Base-by-base conservation (phyloP, 2,888 invertebrate species). In the Tiliacea aurago region DNA sequence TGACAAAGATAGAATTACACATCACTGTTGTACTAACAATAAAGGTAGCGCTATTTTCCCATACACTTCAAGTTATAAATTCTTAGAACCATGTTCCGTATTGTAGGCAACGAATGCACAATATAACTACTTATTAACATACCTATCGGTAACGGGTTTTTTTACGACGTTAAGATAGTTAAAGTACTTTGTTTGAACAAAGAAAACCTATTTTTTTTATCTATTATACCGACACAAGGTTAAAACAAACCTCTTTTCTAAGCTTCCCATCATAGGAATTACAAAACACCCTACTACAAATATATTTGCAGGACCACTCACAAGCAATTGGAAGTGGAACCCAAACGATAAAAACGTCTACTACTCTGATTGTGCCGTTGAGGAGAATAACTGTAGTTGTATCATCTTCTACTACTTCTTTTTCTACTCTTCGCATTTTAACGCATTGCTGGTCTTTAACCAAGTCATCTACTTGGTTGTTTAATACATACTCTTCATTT, bases 1-100 rank as follows among this genome's bases (percentile, higher is more conserved):
- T 84, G 81, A 73, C 73, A 66, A 58, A 68, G 68, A 84, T 85
- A 72, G 66, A 76, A 77, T 85, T 84, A 85, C 84, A 81, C 49
- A 49, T 56, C 65, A 56, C 70, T 28, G 41, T 70, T 70, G 56
- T 65, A 62, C 56, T 64, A 77, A 82, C 67, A 76, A 83, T 81
- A 80, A 83, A 66, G 68, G 62, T 49, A 66, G 67, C 73, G 65
- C 73, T 61, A 76, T 80, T 75, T 86, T 83, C 83, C 74, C 82
- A 84, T 82, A 80, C 73, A 71, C 68, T 65, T 37, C 68, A 73
- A 61, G 53, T 61, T 66, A 59, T 66, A 68, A 66, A 73, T 86
- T 83, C 87, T 83, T 43, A 73, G 86, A 87, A 87, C 49, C 77
- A 68, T 73, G 77, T 73, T 71, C 76, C 23, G 56, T 70, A 82